Evolutionary conservation across 2,113 vertebrate genomes (phyloP), one percentile per base, ranked within the genome.

Genomic region (Oophaga pumilio): DNA sequence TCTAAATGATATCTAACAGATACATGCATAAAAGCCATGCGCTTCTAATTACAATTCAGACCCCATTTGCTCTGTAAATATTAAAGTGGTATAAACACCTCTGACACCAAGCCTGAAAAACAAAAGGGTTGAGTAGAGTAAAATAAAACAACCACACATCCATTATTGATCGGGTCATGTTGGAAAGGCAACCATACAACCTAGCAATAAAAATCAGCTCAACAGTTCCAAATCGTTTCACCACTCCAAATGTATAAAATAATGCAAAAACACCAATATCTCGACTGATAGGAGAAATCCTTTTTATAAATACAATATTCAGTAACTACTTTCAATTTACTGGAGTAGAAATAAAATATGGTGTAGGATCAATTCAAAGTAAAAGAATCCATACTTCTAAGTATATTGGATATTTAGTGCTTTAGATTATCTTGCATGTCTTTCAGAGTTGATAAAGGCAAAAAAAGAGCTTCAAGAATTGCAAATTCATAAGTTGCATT

Each of bases 21-120:
- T 62, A 62, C 56, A 85, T 78, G 74, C 49, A 86, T 78, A 64
- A 86, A 66, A 68, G 85, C 17, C 85, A 86, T 66, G 59, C 74
- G 68, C 15, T 60, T 26, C 49, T 77, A 26, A 26, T 78, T 68
- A 11, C 73, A 64, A 50, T 49, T 52, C 60, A 66, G 33, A 82
- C 57, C 26, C 52, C 52, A 78, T 56, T 78, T 52, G 43, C 20
- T 49, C 13, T 22, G 49, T 13, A 60, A 49, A 66, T 6, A 64
- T 66, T 17, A 66, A n/a, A n/a, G 50, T 66, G 24, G 43, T n/a
- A 24, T 9, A 66, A 62, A 1, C 6, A 60, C 33, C 59, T 50
- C 59, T 64, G 59, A 9, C 17, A 64, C 11, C 12, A 13, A 49
- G 62, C 80, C 43, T 17, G 33, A 82, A 14, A 82, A 17, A 13